Conservation (phyloP, 2,113 vertebrate genomes). For the Percina caprodes region DNA sequence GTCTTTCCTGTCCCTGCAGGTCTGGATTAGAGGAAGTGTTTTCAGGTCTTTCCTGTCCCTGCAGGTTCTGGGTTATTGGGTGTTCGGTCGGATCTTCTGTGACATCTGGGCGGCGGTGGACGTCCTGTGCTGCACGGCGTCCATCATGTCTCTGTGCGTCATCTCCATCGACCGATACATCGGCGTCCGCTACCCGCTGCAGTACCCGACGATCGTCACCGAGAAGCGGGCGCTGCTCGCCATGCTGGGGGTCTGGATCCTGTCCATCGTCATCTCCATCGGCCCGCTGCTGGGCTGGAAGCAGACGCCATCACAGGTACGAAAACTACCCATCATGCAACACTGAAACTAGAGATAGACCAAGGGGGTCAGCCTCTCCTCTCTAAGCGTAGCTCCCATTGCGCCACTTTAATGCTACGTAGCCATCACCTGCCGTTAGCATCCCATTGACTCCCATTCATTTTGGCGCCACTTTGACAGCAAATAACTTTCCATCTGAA, state of each 20-base stretch:
- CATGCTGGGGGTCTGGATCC: constrained; percentile 75
- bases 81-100: constrained; percentile 75
- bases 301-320: constrained; percentile 68
- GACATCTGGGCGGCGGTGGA: constrained; percentile 79
- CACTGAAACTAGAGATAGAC: not conserved
- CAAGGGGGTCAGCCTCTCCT: too few species aligned
- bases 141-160: constrained; percentile 77
- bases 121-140: constrained; percentile 76
- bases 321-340: constrained; percentile 1
- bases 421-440: too few species aligned
- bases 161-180: constrained; percentile 78
- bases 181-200: constrained; percentile 72
- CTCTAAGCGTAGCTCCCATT: too few species aligned
- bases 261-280: constrained; percentile 72
- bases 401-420: too few species aligned
- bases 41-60: not conserved
- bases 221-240: constrained; percentile 67
- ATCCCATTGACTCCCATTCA: too few species aligned
- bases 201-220: constrained; percentile 69
- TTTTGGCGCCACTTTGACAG: too few species aligned
- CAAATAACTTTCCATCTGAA: too few species aligned
- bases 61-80: constrained; percentile 73
- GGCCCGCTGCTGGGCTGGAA: constrained; percentile 78
- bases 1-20: too few species aligned
- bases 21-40: not conserved